Conservation (phyloP, 2,888 invertebrate genomes). For the Lasioglossum pauxillum region DNA sequence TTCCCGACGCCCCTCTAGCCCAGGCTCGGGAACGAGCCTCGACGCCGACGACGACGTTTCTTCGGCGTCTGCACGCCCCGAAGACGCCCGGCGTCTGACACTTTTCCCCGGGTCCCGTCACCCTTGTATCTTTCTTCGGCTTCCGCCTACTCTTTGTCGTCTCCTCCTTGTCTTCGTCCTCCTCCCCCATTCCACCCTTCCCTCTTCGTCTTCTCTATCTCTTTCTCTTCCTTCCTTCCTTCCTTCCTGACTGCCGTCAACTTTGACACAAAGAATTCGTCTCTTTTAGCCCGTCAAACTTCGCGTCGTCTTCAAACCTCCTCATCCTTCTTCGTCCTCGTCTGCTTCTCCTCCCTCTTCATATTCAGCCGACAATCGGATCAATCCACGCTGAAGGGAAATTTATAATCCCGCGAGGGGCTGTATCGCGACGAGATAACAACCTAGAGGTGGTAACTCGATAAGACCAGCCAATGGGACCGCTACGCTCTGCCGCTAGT, state of each 20-base stretch:
- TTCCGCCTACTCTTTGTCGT: constrained; percentile 3
- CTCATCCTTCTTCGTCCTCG: background rate
- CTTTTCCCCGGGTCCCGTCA: constrained; percentile 64
- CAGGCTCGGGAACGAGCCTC: constrained; percentile 40
- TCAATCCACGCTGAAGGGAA: constrained; percentile 42
- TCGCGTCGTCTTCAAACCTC: background rate
- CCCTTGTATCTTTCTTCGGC: constrained; percentile 50
- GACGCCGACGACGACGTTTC: constrained; percentile 47
- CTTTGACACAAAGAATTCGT: constrained; percentile 64
- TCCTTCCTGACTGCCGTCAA: constrained; percentile 64
- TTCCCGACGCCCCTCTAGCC: constrained; percentile 45
- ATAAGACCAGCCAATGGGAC: background rate
- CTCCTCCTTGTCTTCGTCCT: background rate
- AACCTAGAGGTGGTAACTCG: background rate
- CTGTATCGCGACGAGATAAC: constrained; percentile 15
- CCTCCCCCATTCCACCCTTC: background rate
- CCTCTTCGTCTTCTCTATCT: constrained; percentile 14
- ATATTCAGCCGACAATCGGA: constrained; percentile 51
- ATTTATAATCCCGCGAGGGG: constrained; percentile 38
- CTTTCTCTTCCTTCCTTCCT: constrained; percentile 31
- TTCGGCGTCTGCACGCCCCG: constrained; percentile 36
- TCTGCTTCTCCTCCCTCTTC: background rate
- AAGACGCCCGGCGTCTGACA: constrained; percentile 70
- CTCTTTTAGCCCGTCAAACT: constrained; percentile 39
- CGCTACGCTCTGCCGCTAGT: background rate